These are phyloP conservation scores for Perizoma affinitatum DNA, from an alignment of 2,888 invertebrate species.

Conservation along the genomic window DNA sequence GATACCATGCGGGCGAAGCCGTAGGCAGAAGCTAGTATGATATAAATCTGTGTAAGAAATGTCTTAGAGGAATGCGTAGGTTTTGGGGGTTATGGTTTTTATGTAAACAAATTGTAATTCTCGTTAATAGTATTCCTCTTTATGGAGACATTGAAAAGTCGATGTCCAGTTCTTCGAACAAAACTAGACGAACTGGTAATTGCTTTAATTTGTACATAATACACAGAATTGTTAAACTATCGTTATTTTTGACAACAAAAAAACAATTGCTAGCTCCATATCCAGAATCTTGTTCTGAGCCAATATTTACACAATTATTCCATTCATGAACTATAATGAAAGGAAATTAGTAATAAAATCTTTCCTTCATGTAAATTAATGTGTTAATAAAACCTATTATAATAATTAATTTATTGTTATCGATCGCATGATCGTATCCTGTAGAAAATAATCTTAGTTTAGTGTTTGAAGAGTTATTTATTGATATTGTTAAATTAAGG, in stretches of 20 bases:
- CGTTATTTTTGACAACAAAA: too few relatives aligned
- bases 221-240: too few relatives aligned
- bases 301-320: neutral
- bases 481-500: neutral
- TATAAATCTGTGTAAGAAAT: conserved; percentile 42
- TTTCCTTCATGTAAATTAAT: neutral
- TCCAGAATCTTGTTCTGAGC: too few relatives aligned
- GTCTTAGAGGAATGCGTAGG: neutral
- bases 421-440: conserved; percentile 9
- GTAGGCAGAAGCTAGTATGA: too few relatives aligned
- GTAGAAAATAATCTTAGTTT: conserved; percentile 2
- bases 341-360: conserved; percentile 17
- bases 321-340: neutral
- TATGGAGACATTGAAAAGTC: too few relatives aligned
- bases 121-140: too few relatives aligned
- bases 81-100: too few relatives aligned
- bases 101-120: neutral
- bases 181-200: too few relatives aligned
- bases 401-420: conserved; percentile 13
- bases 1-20: too few relatives aligned
- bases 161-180: too few relatives aligned
- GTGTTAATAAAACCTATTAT: neutral
- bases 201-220: too few relatives aligned
- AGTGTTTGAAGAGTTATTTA: conserved; percentile 1
- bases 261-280: too few relatives aligned